Evolutionary conservation across 2,113 vertebrate species (phyloP).

Genomic region (Chlorocebus sabaeus): DNA sequence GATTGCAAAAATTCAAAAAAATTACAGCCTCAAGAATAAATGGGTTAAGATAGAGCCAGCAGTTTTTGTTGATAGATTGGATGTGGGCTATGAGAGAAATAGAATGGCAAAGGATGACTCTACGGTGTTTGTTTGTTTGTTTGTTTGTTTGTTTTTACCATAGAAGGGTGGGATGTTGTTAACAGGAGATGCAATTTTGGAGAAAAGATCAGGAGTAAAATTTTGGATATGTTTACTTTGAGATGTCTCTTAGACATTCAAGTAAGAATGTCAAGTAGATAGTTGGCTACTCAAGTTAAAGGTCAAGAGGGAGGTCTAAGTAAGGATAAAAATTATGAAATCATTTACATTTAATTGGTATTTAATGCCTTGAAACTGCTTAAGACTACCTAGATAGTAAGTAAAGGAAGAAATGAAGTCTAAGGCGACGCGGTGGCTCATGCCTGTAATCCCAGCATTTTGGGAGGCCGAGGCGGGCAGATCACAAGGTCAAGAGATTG

Average conservation of each 20-base stretch:
- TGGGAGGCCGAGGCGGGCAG: too few species aligned
- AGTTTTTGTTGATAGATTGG: background rate
- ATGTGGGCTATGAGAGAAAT: background rate
- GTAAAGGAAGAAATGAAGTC: background rate
- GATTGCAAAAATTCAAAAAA: too few species aligned
- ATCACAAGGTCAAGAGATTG: too few species aligned
- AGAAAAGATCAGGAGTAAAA: background rate
- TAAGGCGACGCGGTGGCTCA: background rate
- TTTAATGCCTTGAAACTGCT: background rate
- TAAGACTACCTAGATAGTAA: background rate
- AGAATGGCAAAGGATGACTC: background rate
- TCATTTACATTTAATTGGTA: background rate
- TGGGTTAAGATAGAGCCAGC: background rate
- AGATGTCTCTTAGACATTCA: background rate
- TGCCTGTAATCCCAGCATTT: too few species aligned
- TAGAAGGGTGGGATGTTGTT: background rate
- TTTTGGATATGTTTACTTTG: background rate
- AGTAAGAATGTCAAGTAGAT: background rate
- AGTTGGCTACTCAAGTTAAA: background rate
- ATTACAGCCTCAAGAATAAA: too few species aligned
- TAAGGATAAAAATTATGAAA: background rate
- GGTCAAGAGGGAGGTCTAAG: background rate
- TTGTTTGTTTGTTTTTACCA: background rate
- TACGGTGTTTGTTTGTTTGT: background rate
- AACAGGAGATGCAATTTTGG: background rate